A percentile compares a stretch with the other conserved stretches of the same genome.
These are phyloP conservation scores for Azemiops feae DNA, from an alignment of 2,113 vertebrate genomes.

Conservation along the genomic window DNA sequence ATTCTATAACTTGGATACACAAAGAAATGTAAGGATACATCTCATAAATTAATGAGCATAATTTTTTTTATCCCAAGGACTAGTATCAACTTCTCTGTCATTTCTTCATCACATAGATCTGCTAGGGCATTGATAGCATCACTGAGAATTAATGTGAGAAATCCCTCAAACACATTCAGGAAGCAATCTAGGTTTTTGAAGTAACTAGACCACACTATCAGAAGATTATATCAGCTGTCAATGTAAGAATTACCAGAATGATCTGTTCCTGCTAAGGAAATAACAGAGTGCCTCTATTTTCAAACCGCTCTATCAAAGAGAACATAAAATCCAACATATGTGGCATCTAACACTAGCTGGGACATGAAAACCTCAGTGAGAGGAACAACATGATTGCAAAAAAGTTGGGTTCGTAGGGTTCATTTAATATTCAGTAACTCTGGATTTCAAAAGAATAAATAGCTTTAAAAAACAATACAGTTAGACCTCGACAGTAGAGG, in stretches of 20 bases:
- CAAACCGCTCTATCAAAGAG: not conserved
- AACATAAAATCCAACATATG: not conserved
- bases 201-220: not conserved
- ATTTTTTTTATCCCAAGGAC: not conserved
- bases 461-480: not conserved
- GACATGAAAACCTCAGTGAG: not conserved
- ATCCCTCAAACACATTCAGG: not conserved
- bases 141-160: not conserved
- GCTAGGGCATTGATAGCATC: not conserved
- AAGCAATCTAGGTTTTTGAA: not conserved
- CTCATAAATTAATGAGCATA: not conserved
- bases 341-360: not conserved
- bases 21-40: not conserved
- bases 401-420: not conserved
- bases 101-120: no score
- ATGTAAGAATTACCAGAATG: not conserved
- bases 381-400: not conserved
- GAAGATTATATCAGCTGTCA: not conserved
- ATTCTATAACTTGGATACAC: not conserved
- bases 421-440: not conserved
- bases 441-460: not conserved
- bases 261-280: not conserved
- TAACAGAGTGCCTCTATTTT: not conserved
- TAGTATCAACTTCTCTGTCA: not conserved
- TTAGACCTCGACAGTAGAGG: not conserved